Evolutionary conservation across 2,888 invertebrate genomes (phyloP).

Genomic region (Oligia fasciuncula): DNA sequence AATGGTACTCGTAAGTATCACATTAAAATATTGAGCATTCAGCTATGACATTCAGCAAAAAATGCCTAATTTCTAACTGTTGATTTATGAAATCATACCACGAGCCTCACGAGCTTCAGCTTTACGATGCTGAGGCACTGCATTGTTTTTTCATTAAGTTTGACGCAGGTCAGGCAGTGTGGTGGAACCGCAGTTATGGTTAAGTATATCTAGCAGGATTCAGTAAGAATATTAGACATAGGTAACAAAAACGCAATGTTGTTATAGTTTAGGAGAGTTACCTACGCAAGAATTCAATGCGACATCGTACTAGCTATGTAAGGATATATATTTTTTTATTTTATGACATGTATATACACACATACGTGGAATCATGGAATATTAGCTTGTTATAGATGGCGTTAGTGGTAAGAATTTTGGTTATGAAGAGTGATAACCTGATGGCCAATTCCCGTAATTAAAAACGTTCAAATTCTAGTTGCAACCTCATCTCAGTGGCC

Average conservation of each 20-base stretch:
- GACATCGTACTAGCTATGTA: not conserved
- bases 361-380: not conserved
- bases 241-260: not conserved
- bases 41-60: not conserved
- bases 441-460: too few relatives aligned
- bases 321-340: too few relatives aligned
- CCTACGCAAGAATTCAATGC: too few relatives aligned
- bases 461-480: too few relatives aligned
- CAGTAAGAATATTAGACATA: not conserved
- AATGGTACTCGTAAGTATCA: not conserved
- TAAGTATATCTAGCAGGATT: not conserved
- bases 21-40: not conserved
- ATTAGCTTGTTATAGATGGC: not conserved
- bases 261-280: not conserved
- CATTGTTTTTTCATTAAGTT: not conserved
- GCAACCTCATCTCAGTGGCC: too few relatives aligned
- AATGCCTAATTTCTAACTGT: not conserved
- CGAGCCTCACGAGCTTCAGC: too few relatives aligned
- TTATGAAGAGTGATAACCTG: not conserved
- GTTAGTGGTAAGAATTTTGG: not conserved
- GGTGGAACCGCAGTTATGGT: not conserved
- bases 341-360: too few relatives aligned
- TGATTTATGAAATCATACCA: not conserved
- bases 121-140: not conserved
- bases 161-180: too few relatives aligned